These are phyloP conservation scores for Vulpes ferrilata DNA, from an alignment of 2,113 vertebrate genomes.

Conservation along the genomic window DNA sequence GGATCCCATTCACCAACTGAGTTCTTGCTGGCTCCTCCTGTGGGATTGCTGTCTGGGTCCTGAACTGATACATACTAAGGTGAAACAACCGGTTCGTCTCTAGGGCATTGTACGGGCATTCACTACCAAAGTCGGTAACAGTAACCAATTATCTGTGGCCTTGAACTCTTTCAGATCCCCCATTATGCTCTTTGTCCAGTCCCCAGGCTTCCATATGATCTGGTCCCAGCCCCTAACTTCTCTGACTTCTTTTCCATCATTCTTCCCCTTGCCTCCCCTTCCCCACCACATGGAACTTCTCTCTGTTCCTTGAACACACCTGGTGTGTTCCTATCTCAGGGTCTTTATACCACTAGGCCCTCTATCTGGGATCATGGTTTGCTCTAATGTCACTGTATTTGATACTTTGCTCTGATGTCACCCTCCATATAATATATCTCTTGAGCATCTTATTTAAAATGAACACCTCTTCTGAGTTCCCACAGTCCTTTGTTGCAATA, in stretches of 20 bases:
- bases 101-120: background rate
- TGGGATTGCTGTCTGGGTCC: background rate
- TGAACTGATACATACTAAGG: background rate
- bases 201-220: background rate
- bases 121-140: background rate
- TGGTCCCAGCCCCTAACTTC: background rate
- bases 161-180: background rate
- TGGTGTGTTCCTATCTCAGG: background rate
- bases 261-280: background rate
- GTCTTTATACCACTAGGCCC: background rate
- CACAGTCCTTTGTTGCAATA: background rate
- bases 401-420: background rate
- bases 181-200: background rate
- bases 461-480: background rate
- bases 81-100: background rate
- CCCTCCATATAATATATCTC: background rate
- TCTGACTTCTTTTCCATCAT: background rate
- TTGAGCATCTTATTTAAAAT: slow-evolving; percentile 3
- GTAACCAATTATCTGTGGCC: background rate
- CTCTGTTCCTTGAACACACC: background rate
- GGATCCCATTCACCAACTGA: background rate
- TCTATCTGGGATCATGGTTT: background rate
- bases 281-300: background rate
- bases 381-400: background rate
- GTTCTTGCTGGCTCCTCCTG: background rate